Evolutionary conservation across 1,140 invertebrate species (phyloP), one percentile per base, ranked within the genome.

Genomic region (Goniozus legneri): DNA sequence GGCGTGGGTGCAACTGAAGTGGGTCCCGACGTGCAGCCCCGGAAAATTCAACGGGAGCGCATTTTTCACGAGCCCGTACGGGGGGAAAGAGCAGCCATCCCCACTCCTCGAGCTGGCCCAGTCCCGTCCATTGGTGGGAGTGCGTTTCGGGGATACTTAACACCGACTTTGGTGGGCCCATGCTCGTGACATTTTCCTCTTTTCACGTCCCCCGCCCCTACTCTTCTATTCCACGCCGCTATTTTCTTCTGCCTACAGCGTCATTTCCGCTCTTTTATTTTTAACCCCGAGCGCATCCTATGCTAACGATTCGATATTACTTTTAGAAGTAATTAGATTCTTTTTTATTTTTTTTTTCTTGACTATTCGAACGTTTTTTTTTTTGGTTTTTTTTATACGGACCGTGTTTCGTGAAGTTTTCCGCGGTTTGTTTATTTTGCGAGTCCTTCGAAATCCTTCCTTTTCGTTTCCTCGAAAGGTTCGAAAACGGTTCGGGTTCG

Each of bases 1-100:
- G 37, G 64, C 53, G 58, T 62, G 56, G 58, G 56, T 45, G 59
- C 52, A 37, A 67, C 64, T 67, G 58, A 64, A 18, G 20, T n/a
- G n/a, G n/a, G n/a, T n/a, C n/a, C n/a, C n/a, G n/a, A n/a, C n/a
- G n/a, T n/a, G n/a, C n/a, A n/a, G n/a, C n/a, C n/a, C n/a, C 32
- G 18, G 20, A 12, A 18, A 18, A 38, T 12, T 19, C 36, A 18
- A n/a, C n/a, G n/a, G n/a, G n/a, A n/a, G n/a, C n/a, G n/a, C 42
- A 34, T 33, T 33, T 35, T 44, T 44, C 14, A 10, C 15, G 7
- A 21, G 41, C 8, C 42, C 16, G 22, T 34, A n/a, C 35, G 10
- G 42, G 15, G 19, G 42, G 21, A 31, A 34, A 33, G 32, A 44
- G 27, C 34, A 36, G 16, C 31, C 31, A 33, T 14, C 42, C 19